Evolutionary conservation across 2,888 invertebrate species (phyloP).

Genomic region (Andrena bicolor): DNA sequence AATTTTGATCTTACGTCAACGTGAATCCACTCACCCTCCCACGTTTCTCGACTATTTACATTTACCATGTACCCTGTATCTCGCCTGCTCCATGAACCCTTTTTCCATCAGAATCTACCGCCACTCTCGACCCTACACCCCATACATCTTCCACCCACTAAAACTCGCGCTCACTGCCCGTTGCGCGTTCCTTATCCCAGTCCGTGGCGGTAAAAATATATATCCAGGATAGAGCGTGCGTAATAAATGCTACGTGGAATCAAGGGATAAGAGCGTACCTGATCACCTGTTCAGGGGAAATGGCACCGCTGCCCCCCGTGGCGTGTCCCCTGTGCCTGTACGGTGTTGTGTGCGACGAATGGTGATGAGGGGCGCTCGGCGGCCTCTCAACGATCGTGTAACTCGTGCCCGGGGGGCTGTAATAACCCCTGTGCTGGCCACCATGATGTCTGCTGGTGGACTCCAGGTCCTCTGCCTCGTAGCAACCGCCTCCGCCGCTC

Average conservation of each 20-base stretch:
- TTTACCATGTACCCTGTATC: no score
- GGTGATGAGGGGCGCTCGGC: conserved; percentile 90
- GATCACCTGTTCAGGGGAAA: conserved; percentile 94
- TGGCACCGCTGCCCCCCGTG: conserved; percentile 86
- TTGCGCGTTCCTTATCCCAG: no score
- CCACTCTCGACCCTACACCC: no score
- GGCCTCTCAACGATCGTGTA: conserved; percentile 95
- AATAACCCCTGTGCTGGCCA: conserved; percentile 89
- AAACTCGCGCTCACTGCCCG: no score
- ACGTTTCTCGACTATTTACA: no score
- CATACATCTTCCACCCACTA: no score
- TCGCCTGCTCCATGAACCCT: no score
- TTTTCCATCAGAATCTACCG: no score
- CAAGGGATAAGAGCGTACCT: conserved; percentile 80
- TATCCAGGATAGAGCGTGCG: no score
- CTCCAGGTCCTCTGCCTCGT: conserved; percentile 84
- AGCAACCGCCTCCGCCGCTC: conserved; percentile 82
- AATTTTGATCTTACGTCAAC: no score
- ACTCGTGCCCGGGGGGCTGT: conserved; percentile 95
- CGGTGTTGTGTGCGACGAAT: conserved; percentile 87
- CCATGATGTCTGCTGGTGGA: conserved; percentile 85
- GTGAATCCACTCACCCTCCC: no score
- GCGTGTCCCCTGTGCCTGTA: conserved; percentile 85
- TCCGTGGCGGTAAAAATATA: no score
- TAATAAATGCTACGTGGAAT: not conserved